Evolutionary conservation across 2,888 invertebrate genomes (phyloP).

Genomic region (Protonemura montana): DNA sequence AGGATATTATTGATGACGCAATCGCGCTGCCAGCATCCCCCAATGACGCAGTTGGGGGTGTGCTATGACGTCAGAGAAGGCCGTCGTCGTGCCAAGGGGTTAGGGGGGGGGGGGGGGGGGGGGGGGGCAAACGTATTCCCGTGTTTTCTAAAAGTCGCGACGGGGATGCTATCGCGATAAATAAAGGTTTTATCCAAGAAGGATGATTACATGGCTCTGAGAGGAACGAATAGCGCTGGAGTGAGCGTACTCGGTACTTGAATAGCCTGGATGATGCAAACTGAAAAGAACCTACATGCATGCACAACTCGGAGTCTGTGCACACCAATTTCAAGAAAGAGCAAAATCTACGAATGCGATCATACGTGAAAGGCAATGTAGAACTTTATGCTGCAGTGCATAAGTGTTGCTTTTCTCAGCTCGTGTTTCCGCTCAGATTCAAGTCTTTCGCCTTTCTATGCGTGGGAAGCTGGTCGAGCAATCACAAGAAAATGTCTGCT

Average conservation of each 20-base stretch:
- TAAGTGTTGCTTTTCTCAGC: no score
- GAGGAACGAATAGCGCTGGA: not conserved
- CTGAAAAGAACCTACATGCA: not conserved
- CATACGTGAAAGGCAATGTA: no score
- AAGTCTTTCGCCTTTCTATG: no score
- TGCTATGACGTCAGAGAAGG: conserved; percentile 21
- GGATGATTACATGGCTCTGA: not conserved
- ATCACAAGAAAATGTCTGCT: not conserved
- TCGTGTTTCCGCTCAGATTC: no score
- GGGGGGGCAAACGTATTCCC: not conserved
- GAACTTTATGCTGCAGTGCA: no score
- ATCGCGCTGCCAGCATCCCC: conserved; percentile 18
- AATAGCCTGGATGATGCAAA: not conserved
- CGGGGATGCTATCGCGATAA: not conserved
- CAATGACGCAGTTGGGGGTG: conserved; percentile 20
- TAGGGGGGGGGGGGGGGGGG: not conserved
- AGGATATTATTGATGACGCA: conserved; percentile 30
- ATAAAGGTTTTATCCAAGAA: not conserved
- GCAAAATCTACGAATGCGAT: no score
- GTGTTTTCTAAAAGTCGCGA: not conserved
- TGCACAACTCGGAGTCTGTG: not conserved
- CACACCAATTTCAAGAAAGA: not conserved
- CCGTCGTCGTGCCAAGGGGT: not conserved
- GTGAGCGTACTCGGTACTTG: not conserved
- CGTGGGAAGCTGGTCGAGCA: no score